phyloP scores from a whole-genome alignment of 2,113 vertebrate species.

The Vombatus ursinus region DNA sequence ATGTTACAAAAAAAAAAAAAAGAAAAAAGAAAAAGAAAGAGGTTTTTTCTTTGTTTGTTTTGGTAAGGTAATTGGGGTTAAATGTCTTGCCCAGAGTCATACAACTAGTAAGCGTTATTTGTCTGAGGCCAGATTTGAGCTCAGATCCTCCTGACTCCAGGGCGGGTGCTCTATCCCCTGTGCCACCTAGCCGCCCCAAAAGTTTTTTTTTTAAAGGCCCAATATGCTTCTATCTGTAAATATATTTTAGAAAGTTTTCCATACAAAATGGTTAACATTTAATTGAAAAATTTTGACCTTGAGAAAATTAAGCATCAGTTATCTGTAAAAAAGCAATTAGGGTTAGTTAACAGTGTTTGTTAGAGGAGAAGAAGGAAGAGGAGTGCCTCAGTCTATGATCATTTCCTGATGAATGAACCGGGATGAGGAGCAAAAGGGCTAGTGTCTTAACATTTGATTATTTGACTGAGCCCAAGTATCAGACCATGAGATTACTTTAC shows the following conservation, averaged over 20 bases:
- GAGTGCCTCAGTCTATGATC: background rate
- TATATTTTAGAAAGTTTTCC: conserved; percentile 13
- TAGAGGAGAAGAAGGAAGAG: background rate
- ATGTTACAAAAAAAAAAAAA: background rate
- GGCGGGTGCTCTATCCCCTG: too few species aligned
- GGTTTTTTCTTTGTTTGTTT: too few species aligned
- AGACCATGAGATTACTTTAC: background rate
- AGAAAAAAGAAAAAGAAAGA: background rate
- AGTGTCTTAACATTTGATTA: background rate
- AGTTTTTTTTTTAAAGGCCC: too few species aligned
- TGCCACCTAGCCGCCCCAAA: too few species aligned
- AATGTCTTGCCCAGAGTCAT: too few species aligned
- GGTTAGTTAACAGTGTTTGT: background rate
- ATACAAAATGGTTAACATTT: conserved; percentile 3
- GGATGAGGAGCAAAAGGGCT: background rate
- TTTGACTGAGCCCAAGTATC: background rate
- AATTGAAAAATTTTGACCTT: conserved; percentile 27
- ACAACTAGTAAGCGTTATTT: too few species aligned
- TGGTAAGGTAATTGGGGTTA: too few species aligned
- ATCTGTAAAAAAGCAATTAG: too few species aligned
- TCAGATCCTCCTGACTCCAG: too few species aligned
- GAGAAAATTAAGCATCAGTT: background rate
- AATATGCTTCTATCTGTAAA: background rate
- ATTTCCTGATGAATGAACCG: background rate
- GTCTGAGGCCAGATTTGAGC: too few species aligned